Conservation (phyloP, 2,888 invertebrate species). For the Taenaris catops region DNA sequence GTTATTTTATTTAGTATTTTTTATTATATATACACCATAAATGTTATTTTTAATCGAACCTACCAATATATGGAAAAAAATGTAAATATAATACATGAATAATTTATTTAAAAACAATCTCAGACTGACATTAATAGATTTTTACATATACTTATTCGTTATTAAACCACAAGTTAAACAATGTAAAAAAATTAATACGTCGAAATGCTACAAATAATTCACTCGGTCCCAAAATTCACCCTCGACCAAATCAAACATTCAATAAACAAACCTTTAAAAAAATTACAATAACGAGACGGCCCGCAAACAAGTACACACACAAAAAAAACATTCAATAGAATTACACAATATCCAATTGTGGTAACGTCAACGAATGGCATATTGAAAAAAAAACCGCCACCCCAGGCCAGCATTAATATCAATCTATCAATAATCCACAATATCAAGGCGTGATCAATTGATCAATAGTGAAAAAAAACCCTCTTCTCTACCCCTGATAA, state of each 20-base stretch:
- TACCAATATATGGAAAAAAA: too few relatives aligned
- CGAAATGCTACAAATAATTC: conserved; percentile 12
- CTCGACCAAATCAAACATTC: conserved; percentile 33
- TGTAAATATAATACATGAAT: too few relatives aligned
- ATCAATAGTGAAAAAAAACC: conserved; percentile 62
- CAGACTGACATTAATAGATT: too few relatives aligned
- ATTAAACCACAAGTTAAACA: too few relatives aligned
- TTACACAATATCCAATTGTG: conserved; percentile 69
- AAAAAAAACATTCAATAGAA: conserved; percentile 51
- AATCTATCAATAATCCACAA: conserved; percentile 74
- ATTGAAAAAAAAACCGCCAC: conserved; percentile 59
- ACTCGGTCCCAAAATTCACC: conserved; percentile 30
- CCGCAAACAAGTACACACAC: conserved; percentile 49
- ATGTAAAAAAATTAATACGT: conserved; percentile 16
- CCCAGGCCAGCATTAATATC: conserved; percentile 66
- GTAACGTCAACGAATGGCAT: conserved; percentile 55
- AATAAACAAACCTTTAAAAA: conserved; percentile 33
- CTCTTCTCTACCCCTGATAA: conserved; percentile 50
- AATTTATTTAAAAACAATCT: too few relatives aligned
- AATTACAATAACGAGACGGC: conserved; percentile 42
- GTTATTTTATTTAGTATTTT: too few relatives aligned
- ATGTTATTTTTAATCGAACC: too few relatives aligned
- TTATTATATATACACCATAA: too few relatives aligned
- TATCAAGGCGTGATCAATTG: conserved; percentile 70
- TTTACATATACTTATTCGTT: too few relatives aligned